Base-by-base conservation (phyloP, 1,140 invertebrate genomes). In the Antheraea mylitta region DNA sequence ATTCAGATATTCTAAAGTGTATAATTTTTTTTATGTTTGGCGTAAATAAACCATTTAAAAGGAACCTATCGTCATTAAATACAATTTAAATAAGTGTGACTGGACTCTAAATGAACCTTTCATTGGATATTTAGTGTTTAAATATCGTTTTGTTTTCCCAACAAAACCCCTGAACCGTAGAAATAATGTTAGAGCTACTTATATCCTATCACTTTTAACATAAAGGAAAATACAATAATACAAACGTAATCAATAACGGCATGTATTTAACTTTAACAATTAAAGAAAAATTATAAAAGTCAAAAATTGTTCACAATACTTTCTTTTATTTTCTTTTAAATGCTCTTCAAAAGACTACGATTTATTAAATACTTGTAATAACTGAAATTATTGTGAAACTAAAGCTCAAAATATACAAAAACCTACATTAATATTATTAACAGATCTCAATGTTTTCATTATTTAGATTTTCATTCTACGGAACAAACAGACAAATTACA, bases 141-240 rank as follows among this genome's bases (percentile, higher is more conserved):
- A 48, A 6, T 16, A 16, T 53, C 45, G 45, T 53, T 53, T 53
- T 53, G 9, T 53, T 53, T 16, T 53, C 45, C n/a, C 38, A 16
- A 42, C 19, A 63, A 18, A 63, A 16, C 7, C 36, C 61, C 11
- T 63, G 22, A 18, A 19, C 13, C 16, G 18, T 65, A 65, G 6
- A 7, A 16, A 53, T 53, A 53, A 42, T 37, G 2, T n/a, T 80
- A 87, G 79, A 68, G 86, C 86, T 71, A 81, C 67, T 89, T 86
- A 89, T 75, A 77, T 73, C 81, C 83, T 81, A 71, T 85, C 85
- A 79, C 81, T 72, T 77, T 85, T 86, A 89, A 74, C 18, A 66
- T 68, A 77, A 53, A 75, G 18, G 22, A 30, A 30, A 53, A 53
- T 53, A 16, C 6, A n/a, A n/a, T 53, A 53, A 53, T 53, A 6